A percentile compares a stretch with the other conserved stretches of the same genome.
phyloP scores from a whole-genome alignment of 2,113 vertebrate species.

The Cavia aperea region DNA sequence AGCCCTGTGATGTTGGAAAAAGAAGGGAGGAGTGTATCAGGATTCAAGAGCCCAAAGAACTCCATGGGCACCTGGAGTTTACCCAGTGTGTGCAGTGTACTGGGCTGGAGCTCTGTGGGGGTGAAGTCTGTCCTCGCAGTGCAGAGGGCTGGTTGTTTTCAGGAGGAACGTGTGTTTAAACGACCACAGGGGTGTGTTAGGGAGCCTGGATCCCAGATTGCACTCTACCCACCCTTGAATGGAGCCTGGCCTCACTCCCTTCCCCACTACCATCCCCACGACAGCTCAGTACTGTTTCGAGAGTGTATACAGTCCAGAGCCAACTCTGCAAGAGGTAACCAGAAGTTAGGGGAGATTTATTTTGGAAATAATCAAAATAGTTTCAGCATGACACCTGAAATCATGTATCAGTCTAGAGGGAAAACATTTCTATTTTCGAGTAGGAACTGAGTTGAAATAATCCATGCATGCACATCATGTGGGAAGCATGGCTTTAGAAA shows the following conservation, averaged over 20 bases:
- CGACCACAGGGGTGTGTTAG: fast-evolving
- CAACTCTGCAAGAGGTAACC: background rate
- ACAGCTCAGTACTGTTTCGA: fast-evolving
- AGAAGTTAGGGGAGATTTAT: background rate
- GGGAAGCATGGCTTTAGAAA: too few species aligned
- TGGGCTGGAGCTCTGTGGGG: too few species aligned
- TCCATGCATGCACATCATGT: fast-evolving
- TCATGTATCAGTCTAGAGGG: background rate
- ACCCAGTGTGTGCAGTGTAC: fast-evolving
- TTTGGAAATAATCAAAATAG: background rate
- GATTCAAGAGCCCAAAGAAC: fast-evolving
- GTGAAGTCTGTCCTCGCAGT: background rate
- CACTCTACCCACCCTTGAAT: fast-evolving
- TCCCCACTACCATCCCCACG: fast-evolving
- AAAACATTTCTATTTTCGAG: background rate
- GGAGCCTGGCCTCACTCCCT: fast-evolving
- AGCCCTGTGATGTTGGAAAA: background rate
- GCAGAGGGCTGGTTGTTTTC: background rate
- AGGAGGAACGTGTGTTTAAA: background rate
- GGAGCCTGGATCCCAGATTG: background rate
- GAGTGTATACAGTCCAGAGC: fast-evolving
- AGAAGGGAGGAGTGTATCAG: background rate
- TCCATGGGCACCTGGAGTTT: background rate
- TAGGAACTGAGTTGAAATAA: background rate
- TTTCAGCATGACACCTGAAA: background rate